These are phyloP conservation scores for Eremophila alpestris DNA, from an alignment of 2,797 vertebrate species.

Conservation along the genomic window DNA sequence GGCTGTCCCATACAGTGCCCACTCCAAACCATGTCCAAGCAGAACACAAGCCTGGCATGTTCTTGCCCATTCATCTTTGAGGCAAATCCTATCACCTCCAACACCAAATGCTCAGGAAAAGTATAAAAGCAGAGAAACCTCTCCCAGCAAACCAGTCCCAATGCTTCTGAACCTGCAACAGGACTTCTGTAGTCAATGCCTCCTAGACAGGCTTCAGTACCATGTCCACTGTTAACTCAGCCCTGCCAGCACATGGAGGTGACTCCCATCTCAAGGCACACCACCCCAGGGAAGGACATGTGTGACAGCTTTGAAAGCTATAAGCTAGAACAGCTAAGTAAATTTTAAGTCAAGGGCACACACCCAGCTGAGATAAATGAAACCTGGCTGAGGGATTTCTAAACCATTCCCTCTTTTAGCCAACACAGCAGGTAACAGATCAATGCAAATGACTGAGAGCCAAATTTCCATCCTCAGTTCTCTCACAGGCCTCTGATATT, in stretches of 20 bases:
- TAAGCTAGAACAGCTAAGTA: not conserved
- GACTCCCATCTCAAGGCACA: not conserved
- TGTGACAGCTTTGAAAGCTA: not conserved
- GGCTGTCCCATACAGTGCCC: not conserved
- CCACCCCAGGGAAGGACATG: not conserved
- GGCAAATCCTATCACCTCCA: not conserved
- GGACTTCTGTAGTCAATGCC: not conserved
- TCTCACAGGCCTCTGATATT: not conserved
- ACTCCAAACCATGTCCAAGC: not conserved
- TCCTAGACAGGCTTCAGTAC: not conserved
- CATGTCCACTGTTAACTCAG: not conserved
- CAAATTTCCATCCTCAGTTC: not conserved
- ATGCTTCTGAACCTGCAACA: not conserved
- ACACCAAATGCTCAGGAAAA: not conserved
- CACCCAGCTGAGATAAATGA: not conserved
- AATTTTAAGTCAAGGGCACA: not conserved
- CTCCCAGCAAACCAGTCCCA: not conserved
- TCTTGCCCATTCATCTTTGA: not conserved
- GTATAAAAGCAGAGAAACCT: not conserved
- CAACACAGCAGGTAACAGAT: not conserved
- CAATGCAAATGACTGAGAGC: not conserved
- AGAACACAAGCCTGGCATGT: not conserved
- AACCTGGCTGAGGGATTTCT: not conserved
- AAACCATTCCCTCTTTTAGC: not conserved
- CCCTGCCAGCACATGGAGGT: not conserved